Evolutionary conservation across 2,888 invertebrate species (phyloP), one percentile per base, ranked within the genome.

Genomic region (Aquatica leii): DNA sequence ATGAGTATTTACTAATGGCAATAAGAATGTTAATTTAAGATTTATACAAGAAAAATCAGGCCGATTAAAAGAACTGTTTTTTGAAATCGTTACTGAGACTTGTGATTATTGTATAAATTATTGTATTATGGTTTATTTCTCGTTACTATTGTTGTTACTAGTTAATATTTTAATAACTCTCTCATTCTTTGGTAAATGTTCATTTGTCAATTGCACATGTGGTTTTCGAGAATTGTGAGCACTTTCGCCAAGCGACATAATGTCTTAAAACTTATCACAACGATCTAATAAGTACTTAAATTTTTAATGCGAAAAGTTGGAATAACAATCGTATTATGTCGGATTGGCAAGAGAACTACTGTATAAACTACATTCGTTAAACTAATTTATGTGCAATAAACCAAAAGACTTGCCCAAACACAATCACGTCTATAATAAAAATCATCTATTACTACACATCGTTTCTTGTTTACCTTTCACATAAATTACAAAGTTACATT

Each of bases 341-440:
- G 52, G 62, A 57, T 50, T 66, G 59, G 51, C 61, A 59, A 66
- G 65, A 65, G 61, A 56, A 63, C 53, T 24, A 24, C 24, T 46
- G 54, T 41, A 63, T 64, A 65, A 55, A 55, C 61, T 73, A 75
- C 74, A 75, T 73, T 77, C 74, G 74, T 77, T 78, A 77, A 77
- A 77, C 24, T 51, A 51, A 76, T 78, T 77, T 76, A 76, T 75
- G 74, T 71, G 77, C 77, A 78, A 79, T 77, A 79, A 78, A 77
- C 73, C 71, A 70, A 70, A 71, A 74, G 70, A 72, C 71, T 70
- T 68, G 71, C 71, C 72, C 71, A 67, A 69, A 73, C 72, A 72
- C 74, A 72, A 71, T 74, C 73, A 72, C 73, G 72, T 73, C 68
- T 70, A 73, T 73, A 74, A 73, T 75, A 75, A 76, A 76, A 72